A percentile compares a stretch with the other conserved stretches of the same genome.
Conservation (phyloP, 2,797 vertebrate genomes). For the Alouatta caraya region DNA sequence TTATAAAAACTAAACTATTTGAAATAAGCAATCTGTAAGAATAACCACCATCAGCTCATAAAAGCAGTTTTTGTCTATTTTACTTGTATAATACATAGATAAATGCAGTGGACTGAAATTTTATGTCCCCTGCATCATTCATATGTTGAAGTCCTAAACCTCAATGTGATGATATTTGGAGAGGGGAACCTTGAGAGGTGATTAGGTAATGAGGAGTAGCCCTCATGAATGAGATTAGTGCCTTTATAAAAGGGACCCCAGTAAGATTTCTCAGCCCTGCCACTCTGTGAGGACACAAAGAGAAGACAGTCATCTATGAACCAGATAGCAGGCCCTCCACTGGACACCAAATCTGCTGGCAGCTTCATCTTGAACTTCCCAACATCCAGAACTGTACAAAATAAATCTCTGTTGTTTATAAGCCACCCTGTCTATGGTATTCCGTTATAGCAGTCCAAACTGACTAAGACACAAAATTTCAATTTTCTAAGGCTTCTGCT, state of each 20-base stretch:
- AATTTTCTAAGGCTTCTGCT: not conserved
- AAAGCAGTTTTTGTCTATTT: not conserved
- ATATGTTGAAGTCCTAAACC: not conserved
- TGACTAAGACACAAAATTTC: not conserved
- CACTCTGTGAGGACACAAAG: accelerated
- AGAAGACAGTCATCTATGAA: not conserved
- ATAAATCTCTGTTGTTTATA: not conserved
- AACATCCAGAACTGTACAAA: not conserved
- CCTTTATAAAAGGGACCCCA: not conserved
- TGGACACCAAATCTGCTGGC: not conserved
- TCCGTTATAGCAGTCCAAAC: not conserved
- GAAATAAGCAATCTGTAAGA: not conserved
- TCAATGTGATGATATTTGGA: not conserved
- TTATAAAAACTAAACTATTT: not conserved
- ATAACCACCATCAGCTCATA: not conserved
- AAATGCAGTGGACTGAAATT: not conserved
- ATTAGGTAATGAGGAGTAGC: not conserved
- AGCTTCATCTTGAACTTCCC: not conserved
- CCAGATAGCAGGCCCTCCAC: not conserved
- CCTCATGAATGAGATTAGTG: not conserved
- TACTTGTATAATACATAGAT: not conserved
- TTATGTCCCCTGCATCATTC: not conserved
- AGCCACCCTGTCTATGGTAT: not conserved
- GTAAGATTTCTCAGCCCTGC: not conserved
- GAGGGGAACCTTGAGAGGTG: not conserved